phyloP scores from a whole-genome alignment of 2,888 invertebrate genomes.

The Cephus sareptanus region DNA sequence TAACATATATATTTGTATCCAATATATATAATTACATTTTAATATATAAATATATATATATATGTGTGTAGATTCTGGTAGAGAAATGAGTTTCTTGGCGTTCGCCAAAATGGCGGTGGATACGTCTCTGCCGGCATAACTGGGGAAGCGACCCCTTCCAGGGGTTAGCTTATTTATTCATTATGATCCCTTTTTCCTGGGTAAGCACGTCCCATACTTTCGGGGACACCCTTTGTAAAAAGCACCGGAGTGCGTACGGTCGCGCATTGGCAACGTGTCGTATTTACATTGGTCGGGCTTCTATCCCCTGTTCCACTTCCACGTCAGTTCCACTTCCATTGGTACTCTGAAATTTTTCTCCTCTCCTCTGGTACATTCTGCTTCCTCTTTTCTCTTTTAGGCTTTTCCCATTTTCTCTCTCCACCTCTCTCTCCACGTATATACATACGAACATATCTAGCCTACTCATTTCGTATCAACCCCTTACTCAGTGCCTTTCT shows the following conservation, averaged over 20 bases:
- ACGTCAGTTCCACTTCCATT: conserved; percentile 11
- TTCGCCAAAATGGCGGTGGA: conserved; percentile 61
- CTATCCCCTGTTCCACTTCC: conserved; percentile 17
- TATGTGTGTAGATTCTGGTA: neutral
- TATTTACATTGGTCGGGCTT: conserved; percentile 52
- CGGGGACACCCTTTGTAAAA: conserved; percentile 60
- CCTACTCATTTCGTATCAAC: neutral
- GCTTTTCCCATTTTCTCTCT: conserved; percentile 26
- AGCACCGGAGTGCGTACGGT: conserved; percentile 56
- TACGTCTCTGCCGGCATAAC: conserved; percentile 37
- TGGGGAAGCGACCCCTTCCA: conserved; percentile 21
- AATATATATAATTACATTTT: too few species aligned
- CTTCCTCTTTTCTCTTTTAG: conserved; percentile 21
- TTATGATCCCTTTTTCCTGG: conserved; percentile 61
- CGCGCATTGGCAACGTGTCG: conserved; percentile 58
- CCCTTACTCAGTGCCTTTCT: neutral
- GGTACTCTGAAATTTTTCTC: neutral
- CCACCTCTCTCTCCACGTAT: neutral
- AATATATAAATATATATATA: too few species aligned
- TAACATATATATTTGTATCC: too few species aligned
- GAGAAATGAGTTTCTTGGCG: conserved; percentile 20
- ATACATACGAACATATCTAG: neutral
- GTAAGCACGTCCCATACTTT: conserved; percentile 55
- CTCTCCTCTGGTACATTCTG: neutral
- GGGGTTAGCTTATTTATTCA: conserved; percentile 61